These are phyloP conservation scores for Trinorchestia longiramus DNA, from an alignment of 1,140 invertebrate species.

Conservation along the genomic window DNA sequence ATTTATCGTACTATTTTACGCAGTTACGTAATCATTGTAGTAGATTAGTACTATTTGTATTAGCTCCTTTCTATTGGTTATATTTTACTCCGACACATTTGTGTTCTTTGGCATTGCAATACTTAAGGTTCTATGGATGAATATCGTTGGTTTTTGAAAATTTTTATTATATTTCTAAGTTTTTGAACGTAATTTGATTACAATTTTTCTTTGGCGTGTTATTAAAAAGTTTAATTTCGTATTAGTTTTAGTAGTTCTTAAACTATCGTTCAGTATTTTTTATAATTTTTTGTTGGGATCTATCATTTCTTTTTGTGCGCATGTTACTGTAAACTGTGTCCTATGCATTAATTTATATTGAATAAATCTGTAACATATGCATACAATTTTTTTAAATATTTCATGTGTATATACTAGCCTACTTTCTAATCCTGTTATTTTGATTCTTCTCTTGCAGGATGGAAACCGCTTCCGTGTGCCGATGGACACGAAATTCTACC, in stretches of 20 bases:
- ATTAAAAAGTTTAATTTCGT: not conserved
- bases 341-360: not conserved
- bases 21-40: no score
- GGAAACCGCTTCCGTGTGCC: constrained; percentile 31
- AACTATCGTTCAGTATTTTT: no score
- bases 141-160: not conserved
- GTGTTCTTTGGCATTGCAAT: not conserved
- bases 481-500: constrained; percentile 35
- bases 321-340: not conserved
- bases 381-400: no score
- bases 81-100: not conserved
- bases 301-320: not conserved
- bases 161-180: not conserved
- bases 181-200: not conserved
- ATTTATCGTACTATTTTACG: no score
- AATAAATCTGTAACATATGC: not conserved
- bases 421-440: not conserved
- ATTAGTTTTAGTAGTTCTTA: no score
- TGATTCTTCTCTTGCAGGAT: not conserved
- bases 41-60: no score
- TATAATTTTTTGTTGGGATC: no score
- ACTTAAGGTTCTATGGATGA: not conserved
- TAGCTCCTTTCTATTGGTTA: no score
- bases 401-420: no score
- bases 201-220: not conserved